Evolutionary conservation across 2,888 invertebrate species (phyloP).

Genomic region (Lasioglossum oenotherae): DNA sequence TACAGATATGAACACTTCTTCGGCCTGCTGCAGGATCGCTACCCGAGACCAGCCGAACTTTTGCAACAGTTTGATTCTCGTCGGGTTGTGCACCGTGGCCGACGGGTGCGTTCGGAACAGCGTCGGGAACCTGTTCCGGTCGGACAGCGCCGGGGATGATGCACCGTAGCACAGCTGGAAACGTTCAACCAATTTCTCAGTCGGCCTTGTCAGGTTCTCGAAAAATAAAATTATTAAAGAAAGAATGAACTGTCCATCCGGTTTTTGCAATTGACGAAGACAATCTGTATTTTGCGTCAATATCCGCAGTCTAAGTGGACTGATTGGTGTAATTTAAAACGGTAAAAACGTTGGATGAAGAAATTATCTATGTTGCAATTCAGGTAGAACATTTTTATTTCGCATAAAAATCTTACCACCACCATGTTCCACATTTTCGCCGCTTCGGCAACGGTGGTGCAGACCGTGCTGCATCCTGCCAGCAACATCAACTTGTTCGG

Average conservation of each 20-base stretch:
- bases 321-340: too few species aligned
- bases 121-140: slow-evolving; percentile 98
- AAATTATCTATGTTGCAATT: too few species aligned
- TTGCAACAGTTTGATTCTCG: slow-evolving; percentile 97
- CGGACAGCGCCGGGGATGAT: slow-evolving; percentile 98
- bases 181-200: not conserved
- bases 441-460: slow-evolving; percentile 99
- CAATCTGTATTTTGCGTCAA: too few species aligned
- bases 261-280: too few species aligned
- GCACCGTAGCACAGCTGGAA: slow-evolving; percentile 98
- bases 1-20: slow-evolving; percentile 98
- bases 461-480: slow-evolving; percentile 99
- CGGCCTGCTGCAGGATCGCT: slow-evolving; percentile 98
- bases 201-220: not conserved
- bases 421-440: slow-evolving; percentile 99
- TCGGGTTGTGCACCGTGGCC: slow-evolving; percentile 99
- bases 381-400: too few species aligned
- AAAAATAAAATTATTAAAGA: not conserved
- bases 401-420: slow-evolving; percentile 89
- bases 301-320: slow-evolving; percentile 69
- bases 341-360: too few species aligned
- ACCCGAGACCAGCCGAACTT: slow-evolving; percentile 99
- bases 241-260: too few species aligned
- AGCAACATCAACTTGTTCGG: slow-evolving; percentile 97
- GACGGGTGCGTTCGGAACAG: slow-evolving; percentile 99